Base-by-base conservation (phyloP, 2,888 invertebrate species). In the Drosophila multiciliata region DNA sequence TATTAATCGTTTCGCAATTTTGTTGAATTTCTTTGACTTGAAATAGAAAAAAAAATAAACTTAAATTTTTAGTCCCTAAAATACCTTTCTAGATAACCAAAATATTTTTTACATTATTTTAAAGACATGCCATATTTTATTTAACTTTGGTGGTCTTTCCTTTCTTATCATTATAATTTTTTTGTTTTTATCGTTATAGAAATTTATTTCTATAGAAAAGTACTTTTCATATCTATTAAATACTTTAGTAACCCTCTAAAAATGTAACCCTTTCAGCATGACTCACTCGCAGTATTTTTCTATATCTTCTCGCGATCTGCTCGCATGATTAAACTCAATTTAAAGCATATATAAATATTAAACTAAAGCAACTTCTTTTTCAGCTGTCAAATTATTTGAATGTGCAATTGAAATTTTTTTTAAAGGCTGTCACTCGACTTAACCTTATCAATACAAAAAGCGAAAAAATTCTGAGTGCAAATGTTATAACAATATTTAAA, bases 401-500 rank as follows among this genome's bases (percentile, higher is more conserved):
- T 80, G 72, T 32, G 68, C 45, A 29, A 29, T 29, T 29, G 5
- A 29, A 5, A 29, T 29, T 29, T 29, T 29, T 29, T 4, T 29
- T 29, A 29, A 29, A 29, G 29, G 29, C 29, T 29, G 29, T 29
- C 29, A 29, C 5, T 29, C 5, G 29, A 29, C 29, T 5, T 29
- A 29, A 29, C 29, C 29, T 29, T 29, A 0, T 29, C 29, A 5
- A 53, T 68, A 78, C 75, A 36, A 79, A 72, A 80, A 79, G 80
- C 57, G 64, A 42, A 48, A 52, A 52, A 20, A 26, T 63, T 29
- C 52, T 55, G 63, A 20, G n/a, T 33, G 66, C 11, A 65, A 66
- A 26, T 68, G 83, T 80, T 83, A 80, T 87, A 75, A 77, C 20
- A 55, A 67, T 83, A 87, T 79, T 89, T 89, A 83, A 87, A 87